These are phyloP conservation scores for Drosophila chauvacae DNA, from an alignment of 1,140 invertebrate species.

Conservation along the genomic window DNA sequence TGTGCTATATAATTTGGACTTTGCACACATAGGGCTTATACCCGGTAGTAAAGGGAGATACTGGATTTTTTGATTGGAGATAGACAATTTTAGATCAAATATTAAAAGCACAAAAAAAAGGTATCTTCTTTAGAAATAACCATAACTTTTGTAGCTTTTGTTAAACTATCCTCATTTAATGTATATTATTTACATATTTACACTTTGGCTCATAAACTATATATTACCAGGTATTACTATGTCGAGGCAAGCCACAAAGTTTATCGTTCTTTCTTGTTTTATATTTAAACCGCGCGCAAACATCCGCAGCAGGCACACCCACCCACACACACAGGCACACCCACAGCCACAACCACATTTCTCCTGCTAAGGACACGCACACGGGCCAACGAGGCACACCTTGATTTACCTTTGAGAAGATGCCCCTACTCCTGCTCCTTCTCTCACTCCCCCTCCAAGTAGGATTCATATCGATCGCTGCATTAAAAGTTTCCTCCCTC, in stretches of 20 bases:
- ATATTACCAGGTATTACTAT: not conserved
- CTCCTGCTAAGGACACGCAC: constrained; percentile 23
- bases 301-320: constrained; percentile 45
- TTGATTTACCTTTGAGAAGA: constrained; percentile 64
- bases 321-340: constrained; percentile 17
- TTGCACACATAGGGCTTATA: constrained; percentile 38
- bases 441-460: constrained; percentile 3
- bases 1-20: constrained; percentile 65
- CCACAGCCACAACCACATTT: constrained; percentile 14
- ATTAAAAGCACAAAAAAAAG: too few relatives aligned
- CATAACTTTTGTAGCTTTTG: too few relatives aligned
- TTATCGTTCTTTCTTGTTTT: constrained; percentile 16
- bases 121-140: too few relatives aligned
- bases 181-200: too few relatives aligned
- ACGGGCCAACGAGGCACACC: constrained; percentile 58
- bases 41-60: not conserved
- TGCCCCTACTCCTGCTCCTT: constrained; percentile 18
- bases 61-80: not conserved
- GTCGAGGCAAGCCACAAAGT: not conserved
- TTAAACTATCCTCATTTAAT: too few relatives aligned
- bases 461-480: constrained; percentile 64
- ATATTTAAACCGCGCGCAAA: constrained; percentile 55
- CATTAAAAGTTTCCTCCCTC: constrained; percentile 48
- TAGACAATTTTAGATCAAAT: too few relatives aligned
- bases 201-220: not conserved